These are phyloP conservation scores for Cerceris ruficornis DNA, from an alignment of 2,888 invertebrate species.

Conservation along the genomic window DNA sequence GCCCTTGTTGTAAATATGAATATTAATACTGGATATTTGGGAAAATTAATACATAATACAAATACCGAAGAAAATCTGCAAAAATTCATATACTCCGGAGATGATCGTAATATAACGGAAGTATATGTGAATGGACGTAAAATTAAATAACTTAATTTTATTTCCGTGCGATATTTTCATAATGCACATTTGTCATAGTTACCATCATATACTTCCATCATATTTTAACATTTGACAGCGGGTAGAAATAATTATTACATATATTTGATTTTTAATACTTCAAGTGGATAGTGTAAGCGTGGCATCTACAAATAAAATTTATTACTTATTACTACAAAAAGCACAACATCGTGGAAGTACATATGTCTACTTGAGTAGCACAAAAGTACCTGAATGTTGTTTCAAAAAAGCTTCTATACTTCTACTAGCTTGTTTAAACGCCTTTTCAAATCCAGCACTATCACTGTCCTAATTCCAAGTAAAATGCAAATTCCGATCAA, in stretches of 20 bases:
- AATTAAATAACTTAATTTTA: constrained; percentile 80
- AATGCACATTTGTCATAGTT: neutral
- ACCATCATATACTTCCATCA: neutral
- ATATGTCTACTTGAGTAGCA: neutral
- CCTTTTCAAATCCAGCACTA: constrained; percentile 88
- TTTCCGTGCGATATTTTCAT: neutral
- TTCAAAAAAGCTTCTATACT: constrained; percentile 87
- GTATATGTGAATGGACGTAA: constrained; percentile 89
- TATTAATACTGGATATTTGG: constrained; percentile 82
- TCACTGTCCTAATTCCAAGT: constrained; percentile 84
- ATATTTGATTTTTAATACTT: too few species aligned
- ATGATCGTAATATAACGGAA: constrained; percentile 90
- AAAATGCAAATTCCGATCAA: constrained; percentile 27
- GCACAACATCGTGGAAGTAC: neutral
- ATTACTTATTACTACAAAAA: neutral
- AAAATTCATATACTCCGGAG: constrained; percentile 90
- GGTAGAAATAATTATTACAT: too few species aligned
- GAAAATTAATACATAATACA: constrained; percentile 83
- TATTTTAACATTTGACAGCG: neutral
- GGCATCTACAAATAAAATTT: neutral
- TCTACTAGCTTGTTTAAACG: constrained; percentile 88
- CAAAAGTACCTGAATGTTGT: constrained; percentile 40
- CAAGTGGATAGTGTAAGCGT: too few species aligned
- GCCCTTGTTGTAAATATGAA: constrained; percentile 90
- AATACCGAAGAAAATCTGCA: constrained; percentile 86